Conservation (phyloP, 1,140 invertebrate species). For the Papilio polytes region DNA sequence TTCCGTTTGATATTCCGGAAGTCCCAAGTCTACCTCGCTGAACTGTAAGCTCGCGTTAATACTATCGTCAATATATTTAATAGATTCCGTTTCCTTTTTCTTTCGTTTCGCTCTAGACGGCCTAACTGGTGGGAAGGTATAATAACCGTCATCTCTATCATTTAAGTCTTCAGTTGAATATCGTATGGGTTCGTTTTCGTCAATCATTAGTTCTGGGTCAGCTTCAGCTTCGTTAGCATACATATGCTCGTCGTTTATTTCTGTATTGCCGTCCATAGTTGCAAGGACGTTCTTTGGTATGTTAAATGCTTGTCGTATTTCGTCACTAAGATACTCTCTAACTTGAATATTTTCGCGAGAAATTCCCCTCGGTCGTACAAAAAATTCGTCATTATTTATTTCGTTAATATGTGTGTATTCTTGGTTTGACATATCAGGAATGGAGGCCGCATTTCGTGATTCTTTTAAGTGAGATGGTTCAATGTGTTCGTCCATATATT, state of each 20-base stretch:
- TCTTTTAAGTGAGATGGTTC: slow-evolving; percentile 50
- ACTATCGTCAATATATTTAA: slow-evolving; percentile 76
- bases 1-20: slow-evolving; percentile 62
- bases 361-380: slow-evolving; percentile 90
- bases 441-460: slow-evolving; percentile 51
- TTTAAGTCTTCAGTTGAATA: slow-evolving; percentile 75
- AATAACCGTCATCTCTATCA: slow-evolving; percentile 82
- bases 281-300: slow-evolving; percentile 86
- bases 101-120: slow-evolving; percentile 80
- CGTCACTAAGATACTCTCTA: slow-evolving; percentile 89
- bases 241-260: slow-evolving; percentile 65
- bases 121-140: slow-evolving; percentile 81
- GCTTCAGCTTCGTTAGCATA: slow-evolving; percentile 70
- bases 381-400: slow-evolving; percentile 94
- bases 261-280: slow-evolving; percentile 80
- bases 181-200: slow-evolving; percentile 72
- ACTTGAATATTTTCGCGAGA: slow-evolving; percentile 92
- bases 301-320: slow-evolving; percentile 91
- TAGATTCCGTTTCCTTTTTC: slow-evolving; percentile 75
- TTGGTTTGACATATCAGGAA: slow-evolving; percentile 68
- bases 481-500: slow-evolving; percentile 63
- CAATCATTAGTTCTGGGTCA: slow-evolving; percentile 69
- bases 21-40: slow-evolving; percentile 71
- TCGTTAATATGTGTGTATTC: slow-evolving; percentile 87
- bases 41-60: slow-evolving; percentile 74